Percentiles rank a stretch among this genome's conserved stretches.
These are phyloP conservation scores for Gymnocypris eckloni DNA, from an alignment of 2,797 vertebrate genomes.

Conservation along the genomic window DNA sequence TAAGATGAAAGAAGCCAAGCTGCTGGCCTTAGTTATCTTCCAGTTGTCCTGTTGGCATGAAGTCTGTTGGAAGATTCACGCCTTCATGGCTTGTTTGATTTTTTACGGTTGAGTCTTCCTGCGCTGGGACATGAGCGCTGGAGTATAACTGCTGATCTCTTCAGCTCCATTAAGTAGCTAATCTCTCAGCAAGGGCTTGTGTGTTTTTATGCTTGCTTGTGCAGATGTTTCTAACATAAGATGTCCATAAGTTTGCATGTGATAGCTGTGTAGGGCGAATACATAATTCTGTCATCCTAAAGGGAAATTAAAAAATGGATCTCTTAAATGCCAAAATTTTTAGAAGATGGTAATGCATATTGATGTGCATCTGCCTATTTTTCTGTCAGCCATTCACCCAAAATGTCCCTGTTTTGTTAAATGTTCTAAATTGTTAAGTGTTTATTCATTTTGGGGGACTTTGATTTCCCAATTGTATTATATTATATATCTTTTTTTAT, in stretches of 20 bases:
- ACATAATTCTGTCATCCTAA: background rate
- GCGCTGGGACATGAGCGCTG: constrained; percentile 14
- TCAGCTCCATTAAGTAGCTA: constrained; percentile 63
- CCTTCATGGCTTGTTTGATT: constrained; percentile 16
- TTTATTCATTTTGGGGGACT: background rate
- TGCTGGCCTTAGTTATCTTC: background rate
- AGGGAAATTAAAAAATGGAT: constrained; percentile 18
- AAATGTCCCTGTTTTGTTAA: background rate
- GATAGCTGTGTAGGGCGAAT: constrained; percentile 35
- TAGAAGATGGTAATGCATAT: background rate
- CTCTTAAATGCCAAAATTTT: constrained; percentile 4
- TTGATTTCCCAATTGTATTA: background rate
- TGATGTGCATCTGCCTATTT: background rate
- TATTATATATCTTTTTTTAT: background rate
- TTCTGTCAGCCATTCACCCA: background rate
- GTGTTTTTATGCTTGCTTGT: constrained; percentile 33
- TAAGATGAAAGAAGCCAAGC: background rate
- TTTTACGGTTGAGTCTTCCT: constrained; percentile 44
- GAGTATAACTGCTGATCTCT: constrained; percentile 27
- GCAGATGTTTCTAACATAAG: constrained; percentile 61
- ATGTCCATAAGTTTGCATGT: background rate
- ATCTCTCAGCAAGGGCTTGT: constrained; percentile 52
- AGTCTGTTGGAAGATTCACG: background rate
- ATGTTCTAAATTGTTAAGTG: background rate
- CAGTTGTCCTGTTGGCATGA: constrained; percentile 12